Evolutionary conservation across 2,797 vertebrate species (phyloP), one percentile per base, ranked within the genome.

Genomic region (Alfaro cultratus): DNA sequence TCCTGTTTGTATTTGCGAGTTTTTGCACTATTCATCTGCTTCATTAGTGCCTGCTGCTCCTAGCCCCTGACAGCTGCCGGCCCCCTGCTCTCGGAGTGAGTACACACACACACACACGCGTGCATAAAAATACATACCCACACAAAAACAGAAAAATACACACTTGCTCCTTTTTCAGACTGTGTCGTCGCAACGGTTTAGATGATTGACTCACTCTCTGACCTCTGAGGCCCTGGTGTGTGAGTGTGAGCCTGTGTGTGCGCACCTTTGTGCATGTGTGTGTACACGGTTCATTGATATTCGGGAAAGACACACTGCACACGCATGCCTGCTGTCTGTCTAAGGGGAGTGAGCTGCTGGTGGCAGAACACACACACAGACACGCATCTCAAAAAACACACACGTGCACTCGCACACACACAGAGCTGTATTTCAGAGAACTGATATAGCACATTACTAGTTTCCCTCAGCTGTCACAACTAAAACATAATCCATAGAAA

Each of bases 11-110:
- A 98, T 99, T 99, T 99, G 97, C 97, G 97, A 98, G 97, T 98
- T 98, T 98, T 98, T 98, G 97, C 98, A 98, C 98, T 98, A 99
- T 99, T 99, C 98, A 99, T 99, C 98, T 99, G 98, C 97, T 97
- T 99, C 98, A 99, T 99, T 99, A 99, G 98, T 97, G 98, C 97
- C 97, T 97, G 97, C 97, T 97, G 97, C 98, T 98, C 97, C 97
- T 96, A 95, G 90, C 96, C 96, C 97, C 97, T 97, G 97, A 98
- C 97, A 98, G 97, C 98, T 97, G 95, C 96, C 94, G 94, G 92
- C 94, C 95, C 95, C 93, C 94, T 92, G 92, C 90, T 91, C 92
- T 86, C 95, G 94, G 94, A 93, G 91, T 62, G 3, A 76, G 21
- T 72, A 57, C 83, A 57, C 80, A 62, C 80, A 76, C 79, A 87